phyloP scores from a whole-genome alignment of 2,888 invertebrate species.

The Julus scandinavius region DNA sequence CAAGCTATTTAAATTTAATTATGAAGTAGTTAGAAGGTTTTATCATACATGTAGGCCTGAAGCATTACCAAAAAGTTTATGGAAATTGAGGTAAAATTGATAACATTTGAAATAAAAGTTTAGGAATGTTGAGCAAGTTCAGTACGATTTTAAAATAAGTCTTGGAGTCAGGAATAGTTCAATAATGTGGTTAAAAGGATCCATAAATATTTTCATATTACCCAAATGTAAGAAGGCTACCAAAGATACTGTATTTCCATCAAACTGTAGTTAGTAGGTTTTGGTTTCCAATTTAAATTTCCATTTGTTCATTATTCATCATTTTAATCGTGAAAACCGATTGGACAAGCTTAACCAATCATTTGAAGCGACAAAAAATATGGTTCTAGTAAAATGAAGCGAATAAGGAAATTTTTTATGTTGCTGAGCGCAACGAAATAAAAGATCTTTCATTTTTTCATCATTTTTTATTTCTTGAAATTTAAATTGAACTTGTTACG shows the following conservation, averaged over 20 bases:
- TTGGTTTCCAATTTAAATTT: background rate
- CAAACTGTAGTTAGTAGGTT: background rate
- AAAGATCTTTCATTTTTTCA: background rate
- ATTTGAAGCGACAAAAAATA: background rate
- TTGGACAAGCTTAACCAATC: background rate
- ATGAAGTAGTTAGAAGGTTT: too few relatives aligned
- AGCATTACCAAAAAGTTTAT: too few relatives aligned
- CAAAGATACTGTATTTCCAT: background rate
- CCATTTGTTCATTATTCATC: background rate
- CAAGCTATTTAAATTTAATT: too few relatives aligned
- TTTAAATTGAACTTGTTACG: background rate
- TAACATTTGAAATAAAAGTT: too few relatives aligned
- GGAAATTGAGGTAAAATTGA: too few relatives aligned
- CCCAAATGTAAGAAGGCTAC: too few relatives aligned
- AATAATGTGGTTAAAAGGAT: too few relatives aligned
- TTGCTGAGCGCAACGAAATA: background rate
- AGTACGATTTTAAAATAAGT: too few relatives aligned
- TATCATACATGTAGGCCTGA: too few relatives aligned
- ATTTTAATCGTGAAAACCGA: conserved; percentile 1
- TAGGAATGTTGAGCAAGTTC: too few relatives aligned
- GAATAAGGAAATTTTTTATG: background rate
- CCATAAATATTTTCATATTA: too few relatives aligned
- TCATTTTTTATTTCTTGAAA: background rate
- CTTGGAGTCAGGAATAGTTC: too few relatives aligned
- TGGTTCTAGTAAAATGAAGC: background rate